Percentiles rank a stretch among this genome's conserved stretches.
These are phyloP conservation scores for Cerastis rubricosa DNA, from an alignment of 2,888 invertebrate species.

Conservation along the genomic window DNA sequence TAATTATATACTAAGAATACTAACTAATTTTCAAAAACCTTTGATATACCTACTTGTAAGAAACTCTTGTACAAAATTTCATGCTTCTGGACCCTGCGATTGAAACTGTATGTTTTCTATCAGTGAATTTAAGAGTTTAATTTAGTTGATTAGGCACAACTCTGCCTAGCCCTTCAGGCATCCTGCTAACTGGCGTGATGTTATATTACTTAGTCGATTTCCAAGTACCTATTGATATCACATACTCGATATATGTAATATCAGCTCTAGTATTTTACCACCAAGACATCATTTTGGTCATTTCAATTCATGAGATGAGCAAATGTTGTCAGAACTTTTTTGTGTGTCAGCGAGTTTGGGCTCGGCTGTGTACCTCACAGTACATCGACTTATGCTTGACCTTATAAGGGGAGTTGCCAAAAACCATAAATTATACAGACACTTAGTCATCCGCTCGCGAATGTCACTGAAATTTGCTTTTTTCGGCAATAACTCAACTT, in stretches of 20 bases:
- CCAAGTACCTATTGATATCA: background rate
- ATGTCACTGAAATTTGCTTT: slow-evolving; percentile 55
- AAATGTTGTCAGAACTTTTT: slow-evolving; percentile 17
- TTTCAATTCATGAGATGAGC: slow-evolving; percentile 10
- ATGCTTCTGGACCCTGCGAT: too few species aligned
- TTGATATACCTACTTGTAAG: too few species aligned
- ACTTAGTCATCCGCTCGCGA: slow-evolving; percentile 53
- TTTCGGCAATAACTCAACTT: slow-evolving; percentile 49
- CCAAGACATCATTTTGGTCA: background rate
- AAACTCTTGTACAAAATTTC: too few species aligned
- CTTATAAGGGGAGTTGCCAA: slow-evolving; percentile 52
- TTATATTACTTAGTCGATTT: background rate
- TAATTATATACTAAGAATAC: background rate
- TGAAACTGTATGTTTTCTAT: background rate
- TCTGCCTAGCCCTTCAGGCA: too few species aligned
- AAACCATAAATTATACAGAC: slow-evolving; percentile 57
- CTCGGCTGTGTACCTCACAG: slow-evolving; percentile 36
- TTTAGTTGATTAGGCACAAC: background rate
- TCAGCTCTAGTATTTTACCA: background rate
- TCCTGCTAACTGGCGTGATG: too few species aligned
- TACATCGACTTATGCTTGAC: slow-evolving; percentile 59
- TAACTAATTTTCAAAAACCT: too few species aligned
- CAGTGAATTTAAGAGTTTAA: background rate
- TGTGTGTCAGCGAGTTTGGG: slow-evolving; percentile 19
- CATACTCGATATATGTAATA: background rate